phyloP scores from a whole-genome alignment of 2,888 invertebrate genomes.

The Drymonia ruficornis region DNA sequence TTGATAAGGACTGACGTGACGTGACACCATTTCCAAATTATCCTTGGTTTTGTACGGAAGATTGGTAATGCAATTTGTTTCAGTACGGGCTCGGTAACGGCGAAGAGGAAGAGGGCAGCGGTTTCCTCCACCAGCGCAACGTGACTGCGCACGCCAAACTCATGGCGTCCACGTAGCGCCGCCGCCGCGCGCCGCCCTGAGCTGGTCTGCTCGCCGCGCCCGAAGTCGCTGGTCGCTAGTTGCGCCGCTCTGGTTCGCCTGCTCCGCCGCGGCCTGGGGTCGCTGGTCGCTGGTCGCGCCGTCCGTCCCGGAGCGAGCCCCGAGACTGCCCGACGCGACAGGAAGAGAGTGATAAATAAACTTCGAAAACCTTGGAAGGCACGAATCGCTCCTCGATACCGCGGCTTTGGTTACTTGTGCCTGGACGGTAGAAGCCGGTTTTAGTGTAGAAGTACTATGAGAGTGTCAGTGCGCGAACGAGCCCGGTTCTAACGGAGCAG shows the following conservation, averaged over 20 bases:
- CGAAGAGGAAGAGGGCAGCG: conserved; percentile 86
- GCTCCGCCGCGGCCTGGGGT: too few relatives aligned
- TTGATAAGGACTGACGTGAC: too few relatives aligned
- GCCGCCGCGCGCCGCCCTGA: conserved; percentile 44
- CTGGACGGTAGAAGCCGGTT: neutral
- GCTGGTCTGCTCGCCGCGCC: neutral
- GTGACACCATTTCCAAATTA: too few relatives aligned
- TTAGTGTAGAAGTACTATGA: neutral
- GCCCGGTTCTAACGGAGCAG: neutral
- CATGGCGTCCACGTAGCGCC: conserved; percentile 92
- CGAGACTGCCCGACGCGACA: neutral
- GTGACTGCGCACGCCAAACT: conserved; percentile 93
- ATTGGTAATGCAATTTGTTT: conserved; percentile 8
- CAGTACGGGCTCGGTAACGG: conserved; percentile 75
- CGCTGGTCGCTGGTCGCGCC: too few relatives aligned
- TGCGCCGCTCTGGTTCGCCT: too few relatives aligned
- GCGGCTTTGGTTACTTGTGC: neutral
- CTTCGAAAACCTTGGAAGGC: neutral
- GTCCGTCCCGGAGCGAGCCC: neutral
- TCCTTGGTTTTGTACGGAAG: too few relatives aligned
- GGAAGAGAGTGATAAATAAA: neutral
- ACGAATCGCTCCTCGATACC: neutral
- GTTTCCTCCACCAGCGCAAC: conserved; percentile 94
- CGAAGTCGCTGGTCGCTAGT: neutral
- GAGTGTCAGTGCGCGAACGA: neutral